Evolutionary conservation across 2,113 vertebrate species (phyloP).

Genomic region (Blennius ocellaris): DNA sequence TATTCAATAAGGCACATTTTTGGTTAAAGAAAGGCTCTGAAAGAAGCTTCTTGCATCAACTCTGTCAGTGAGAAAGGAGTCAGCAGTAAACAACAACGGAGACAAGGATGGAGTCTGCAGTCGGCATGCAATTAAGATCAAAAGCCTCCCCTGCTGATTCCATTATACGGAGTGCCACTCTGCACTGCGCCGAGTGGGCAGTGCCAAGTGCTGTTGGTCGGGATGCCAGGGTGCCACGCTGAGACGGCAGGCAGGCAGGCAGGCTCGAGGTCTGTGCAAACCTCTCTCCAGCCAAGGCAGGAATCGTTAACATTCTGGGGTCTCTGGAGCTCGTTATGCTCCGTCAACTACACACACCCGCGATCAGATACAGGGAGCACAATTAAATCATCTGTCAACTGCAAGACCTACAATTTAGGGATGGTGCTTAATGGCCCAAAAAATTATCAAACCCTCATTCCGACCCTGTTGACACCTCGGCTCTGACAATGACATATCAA

Average conservation of each 20-base stretch:
- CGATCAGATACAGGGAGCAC: constrained; percentile 64
- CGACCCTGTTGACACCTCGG: constrained; percentile 39
- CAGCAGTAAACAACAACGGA: constrained; percentile 65
- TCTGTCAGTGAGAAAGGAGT: constrained; percentile 71
- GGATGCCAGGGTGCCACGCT: constrained; percentile 69
- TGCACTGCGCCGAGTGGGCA: constrained; percentile 72
- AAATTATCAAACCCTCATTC: constrained; percentile 54
- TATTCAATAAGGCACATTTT: constrained; percentile 84
- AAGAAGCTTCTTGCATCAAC: constrained; percentile 81
- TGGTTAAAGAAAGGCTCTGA: constrained; percentile 86
- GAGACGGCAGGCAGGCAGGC: constrained; percentile 68
- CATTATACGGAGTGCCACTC: constrained; percentile 76
- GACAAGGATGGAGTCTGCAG: constrained; percentile 75
- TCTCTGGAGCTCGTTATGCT: constrained; percentile 55
- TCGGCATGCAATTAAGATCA: constrained; percentile 82
- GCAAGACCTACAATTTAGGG: constrained; percentile 54
- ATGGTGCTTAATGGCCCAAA: constrained; percentile 60
- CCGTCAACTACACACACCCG: constrained; percentile 58
- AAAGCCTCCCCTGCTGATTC: constrained; percentile 78
- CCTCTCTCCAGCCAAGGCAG: constrained; percentile 69
- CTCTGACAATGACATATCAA: constrained; percentile 60
- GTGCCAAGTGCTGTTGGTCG: constrained; percentile 76
- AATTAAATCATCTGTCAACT: constrained; percentile 69
- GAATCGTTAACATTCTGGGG: constrained; percentile 77
- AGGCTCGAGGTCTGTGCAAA: constrained; percentile 70